These are phyloP conservation scores for Archaeoteleia sp. DNA, from an alignment of 2,888 invertebrate species.

Conservation along the genomic window DNA sequence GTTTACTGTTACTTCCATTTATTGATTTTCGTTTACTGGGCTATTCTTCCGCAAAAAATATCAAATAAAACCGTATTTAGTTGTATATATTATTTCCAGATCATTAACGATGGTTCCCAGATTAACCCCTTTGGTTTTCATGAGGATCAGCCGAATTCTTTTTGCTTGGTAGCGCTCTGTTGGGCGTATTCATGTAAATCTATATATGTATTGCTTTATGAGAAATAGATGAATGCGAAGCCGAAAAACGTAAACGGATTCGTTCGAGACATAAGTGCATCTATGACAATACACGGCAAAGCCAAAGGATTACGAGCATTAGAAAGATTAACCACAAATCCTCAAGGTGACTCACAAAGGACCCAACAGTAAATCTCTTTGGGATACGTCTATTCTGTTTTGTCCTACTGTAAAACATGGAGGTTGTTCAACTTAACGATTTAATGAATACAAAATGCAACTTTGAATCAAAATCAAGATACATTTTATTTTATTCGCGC, in stretches of 20 bases:
- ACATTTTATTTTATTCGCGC: too few species aligned
- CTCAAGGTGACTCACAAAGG: conserved; percentile 45
- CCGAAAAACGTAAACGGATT: conserved; percentile 36
- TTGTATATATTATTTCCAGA: conserved; percentile 12
- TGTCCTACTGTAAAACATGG: too few species aligned
- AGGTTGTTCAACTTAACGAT: neutral
- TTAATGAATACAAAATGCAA: too few species aligned
- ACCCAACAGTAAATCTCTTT: conserved; percentile 30
- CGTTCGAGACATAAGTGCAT: conserved; percentile 61
- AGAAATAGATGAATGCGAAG: conserved; percentile 22
- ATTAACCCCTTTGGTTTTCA: conserved; percentile 26
- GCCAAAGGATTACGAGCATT: conserved; percentile 71
- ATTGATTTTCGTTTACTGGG: too few species aligned
- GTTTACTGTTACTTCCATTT: too few species aligned
- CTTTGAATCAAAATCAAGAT: too few species aligned
- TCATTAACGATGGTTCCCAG: conserved; percentile 15
- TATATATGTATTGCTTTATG: conserved; percentile 38
- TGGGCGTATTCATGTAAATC: conserved; percentile 36
- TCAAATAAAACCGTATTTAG: conserved; percentile 9
- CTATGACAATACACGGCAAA: conserved; percentile 67
- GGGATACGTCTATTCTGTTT: too few species aligned
- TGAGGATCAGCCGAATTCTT: conserved; percentile 21
- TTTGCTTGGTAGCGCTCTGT: conserved; percentile 24
- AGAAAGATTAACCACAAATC: conserved; percentile 60
- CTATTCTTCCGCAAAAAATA: conserved; percentile 3